Base-by-base conservation (phyloP, 2,888 invertebrate genomes). In the Pherbina coryleti region DNA sequence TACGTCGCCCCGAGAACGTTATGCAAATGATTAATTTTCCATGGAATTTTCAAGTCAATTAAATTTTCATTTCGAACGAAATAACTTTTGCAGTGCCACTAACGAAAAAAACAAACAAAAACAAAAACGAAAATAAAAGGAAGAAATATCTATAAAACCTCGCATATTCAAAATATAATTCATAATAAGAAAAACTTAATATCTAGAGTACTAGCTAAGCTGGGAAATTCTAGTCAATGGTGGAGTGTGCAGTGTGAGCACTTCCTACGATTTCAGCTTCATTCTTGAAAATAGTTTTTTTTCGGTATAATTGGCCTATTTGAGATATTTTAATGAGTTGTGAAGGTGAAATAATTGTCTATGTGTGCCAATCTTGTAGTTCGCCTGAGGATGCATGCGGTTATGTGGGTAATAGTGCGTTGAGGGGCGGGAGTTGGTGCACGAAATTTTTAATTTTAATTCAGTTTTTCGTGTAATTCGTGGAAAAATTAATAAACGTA, bases 1-100 rank as follows among this genome's bases (percentile, higher is more conserved):
- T n/a, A 31, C 66, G 62, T 49, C 51, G 71, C 22, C 51, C 55
- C 49, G 82, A 82, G 82, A 82, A 84, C 76, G 80, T 82, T 86
- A 86, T 86, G 87, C 85, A 87, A 87, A 87, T 87, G 84, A 84
- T 84, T 83, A 82, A 85, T 84, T 85, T 86, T 87, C 83, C 86
- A 83, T 80, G 82, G 84, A 87, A 87, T 83, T 86, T 86, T 84
- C 83, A 84, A 83, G 83, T 82, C 84, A 86, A 86, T 85, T 87
- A 84, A 85, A 83, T 82, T 84, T 83, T 81, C 80, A 76, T 81
- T 79, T 77, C 79, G 75, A 78, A 78, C 22, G 67, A 75, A 75
- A 66, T 49, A 66, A 67, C 75, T 55, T 62, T 75, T 75, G 55
- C 66, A 14, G 28, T 44, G 49, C 49, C 28, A 74, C 25, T 51